phyloP scores from a whole-genome alignment of 2,888 invertebrate species.

The Trypoxylon attenuatum region DNA sequence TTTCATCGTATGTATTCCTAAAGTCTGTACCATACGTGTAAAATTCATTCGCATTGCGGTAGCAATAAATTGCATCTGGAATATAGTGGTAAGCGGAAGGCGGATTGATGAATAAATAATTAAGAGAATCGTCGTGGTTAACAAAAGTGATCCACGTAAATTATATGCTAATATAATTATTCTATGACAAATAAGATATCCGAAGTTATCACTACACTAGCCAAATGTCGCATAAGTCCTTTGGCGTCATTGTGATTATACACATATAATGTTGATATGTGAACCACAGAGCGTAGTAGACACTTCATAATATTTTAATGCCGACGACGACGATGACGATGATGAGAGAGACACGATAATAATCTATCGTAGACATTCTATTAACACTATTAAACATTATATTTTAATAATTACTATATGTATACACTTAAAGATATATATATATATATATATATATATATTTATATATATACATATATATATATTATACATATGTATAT shows the following conservation, averaged over 20 bases:
- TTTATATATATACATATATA: slow-evolving; percentile 60
- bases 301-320: slow-evolving; percentile 26
- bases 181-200: slow-evolving; percentile 47
- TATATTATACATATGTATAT: slow-evolving; percentile 49
- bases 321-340: slow-evolving; percentile 59
- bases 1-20: too few relatives aligned
- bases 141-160: slow-evolving; percentile 9
- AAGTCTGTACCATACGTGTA: too few relatives aligned
- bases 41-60: too few relatives aligned
- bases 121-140: not conserved
- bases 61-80: too few relatives aligned
- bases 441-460: slow-evolving; percentile 46
- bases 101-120: not conserved
- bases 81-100: slow-evolving; percentile 8
- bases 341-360: slow-evolving; percentile 57
- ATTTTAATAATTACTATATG: slow-evolving; percentile 71
- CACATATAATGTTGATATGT: slow-evolving; percentile 28
- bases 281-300: slow-evolving; percentile 37
- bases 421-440: slow-evolving; percentile 56
- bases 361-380: slow-evolving; percentile 66
- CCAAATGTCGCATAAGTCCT: slow-evolving; percentile 49
- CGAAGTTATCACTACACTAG: slow-evolving; percentile 54
- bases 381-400: slow-evolving; percentile 71
- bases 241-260: slow-evolving; percentile 51
- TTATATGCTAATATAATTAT: slow-evolving; percentile 21